Evolutionary conservation across 2,888 invertebrate species (phyloP).

Genomic region (Tenthredo mesomela): DNA sequence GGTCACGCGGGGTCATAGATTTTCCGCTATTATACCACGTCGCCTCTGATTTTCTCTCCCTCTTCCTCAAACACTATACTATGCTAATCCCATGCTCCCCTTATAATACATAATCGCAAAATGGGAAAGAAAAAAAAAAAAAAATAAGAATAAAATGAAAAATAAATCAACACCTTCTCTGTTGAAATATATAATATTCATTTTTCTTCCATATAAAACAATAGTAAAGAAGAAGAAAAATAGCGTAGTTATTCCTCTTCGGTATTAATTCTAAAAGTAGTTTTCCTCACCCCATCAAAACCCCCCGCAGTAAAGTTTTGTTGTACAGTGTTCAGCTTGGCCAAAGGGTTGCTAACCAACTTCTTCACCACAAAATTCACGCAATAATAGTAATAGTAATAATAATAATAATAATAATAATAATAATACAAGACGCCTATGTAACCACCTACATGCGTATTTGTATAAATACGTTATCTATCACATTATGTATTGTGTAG

Average conservation of each 20-base stretch:
- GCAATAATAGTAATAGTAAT: not conserved
- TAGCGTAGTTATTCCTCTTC: not conserved
- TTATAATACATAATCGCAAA: too few species aligned
- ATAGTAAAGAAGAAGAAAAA: too few species aligned
- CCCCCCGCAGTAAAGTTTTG: not conserved
- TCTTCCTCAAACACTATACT: not conserved
- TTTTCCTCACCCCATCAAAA: not conserved
- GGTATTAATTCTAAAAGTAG: not conserved
- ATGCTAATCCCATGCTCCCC: not conserved
- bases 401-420: not conserved
- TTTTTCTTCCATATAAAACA: too few species aligned
- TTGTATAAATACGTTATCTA: not conserved
- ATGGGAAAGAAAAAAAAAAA: too few species aligned
- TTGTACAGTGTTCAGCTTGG: not conserved
- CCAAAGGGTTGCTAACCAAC: conserved; percentile 26
- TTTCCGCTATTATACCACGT: not conserved
- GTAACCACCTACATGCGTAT: not conserved
- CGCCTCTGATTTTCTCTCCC: not conserved
- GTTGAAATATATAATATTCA: too few species aligned
- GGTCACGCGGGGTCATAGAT: conserved; percentile 15
- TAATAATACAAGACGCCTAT: not conserved
- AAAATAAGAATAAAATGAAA: too few species aligned
- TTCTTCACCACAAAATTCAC: not conserved
- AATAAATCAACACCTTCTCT: too few species aligned
- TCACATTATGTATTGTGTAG: not conserved